These are phyloP conservation scores for Lycodopsis pacificus DNA, from an alignment of 2,797 vertebrate species.

Conservation along the genomic window DNA sequence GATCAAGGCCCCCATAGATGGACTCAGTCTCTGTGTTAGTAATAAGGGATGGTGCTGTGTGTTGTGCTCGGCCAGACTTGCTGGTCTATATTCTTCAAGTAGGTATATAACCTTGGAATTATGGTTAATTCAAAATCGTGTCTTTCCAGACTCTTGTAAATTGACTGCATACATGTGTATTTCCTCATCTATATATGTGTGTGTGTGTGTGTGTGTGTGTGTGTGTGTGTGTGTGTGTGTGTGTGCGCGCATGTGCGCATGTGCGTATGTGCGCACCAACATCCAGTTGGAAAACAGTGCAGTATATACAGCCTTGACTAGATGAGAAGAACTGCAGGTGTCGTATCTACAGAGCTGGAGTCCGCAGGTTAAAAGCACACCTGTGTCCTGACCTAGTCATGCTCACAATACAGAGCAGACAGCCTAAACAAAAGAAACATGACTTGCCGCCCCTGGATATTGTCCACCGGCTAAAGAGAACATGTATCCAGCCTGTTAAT, in stretches of 20 bases:
- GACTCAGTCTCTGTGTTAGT: conserved; percentile 25
- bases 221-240: no score
- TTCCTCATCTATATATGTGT: not conserved
- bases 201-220: no score
- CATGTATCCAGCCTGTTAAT: conserved; percentile 29
- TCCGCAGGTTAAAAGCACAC: conserved; percentile 43
- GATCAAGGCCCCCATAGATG: conserved; percentile 35
- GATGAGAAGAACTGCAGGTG: conserved; percentile 35
- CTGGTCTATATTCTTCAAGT: conserved; percentile 33
- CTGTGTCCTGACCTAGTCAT: conserved; percentile 45
- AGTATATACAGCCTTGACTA: conserved; percentile 6
- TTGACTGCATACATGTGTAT: not conserved
- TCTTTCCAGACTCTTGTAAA: conserved; percentile 24
- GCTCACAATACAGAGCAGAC: conserved; percentile 44
- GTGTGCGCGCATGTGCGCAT: no score
- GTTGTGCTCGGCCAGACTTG: conserved; percentile 18
- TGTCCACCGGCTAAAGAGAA: conserved; percentile 22
- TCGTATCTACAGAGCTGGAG: conserved; percentile 18
- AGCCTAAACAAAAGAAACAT: conserved; percentile 28
- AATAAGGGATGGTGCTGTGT: conserved; percentile 16
- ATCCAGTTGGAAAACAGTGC: not conserved
- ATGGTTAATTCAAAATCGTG: conserved; percentile 58
- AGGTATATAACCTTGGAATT: conserved; percentile 41
- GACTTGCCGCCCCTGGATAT: conserved; percentile 30
- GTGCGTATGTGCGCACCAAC: not conserved